A percentile compares a stretch with the other conserved stretches of the same genome.
Conservation (phyloP, 2,797 vertebrate species). For the Threskiornis aethiopicus region DNA sequence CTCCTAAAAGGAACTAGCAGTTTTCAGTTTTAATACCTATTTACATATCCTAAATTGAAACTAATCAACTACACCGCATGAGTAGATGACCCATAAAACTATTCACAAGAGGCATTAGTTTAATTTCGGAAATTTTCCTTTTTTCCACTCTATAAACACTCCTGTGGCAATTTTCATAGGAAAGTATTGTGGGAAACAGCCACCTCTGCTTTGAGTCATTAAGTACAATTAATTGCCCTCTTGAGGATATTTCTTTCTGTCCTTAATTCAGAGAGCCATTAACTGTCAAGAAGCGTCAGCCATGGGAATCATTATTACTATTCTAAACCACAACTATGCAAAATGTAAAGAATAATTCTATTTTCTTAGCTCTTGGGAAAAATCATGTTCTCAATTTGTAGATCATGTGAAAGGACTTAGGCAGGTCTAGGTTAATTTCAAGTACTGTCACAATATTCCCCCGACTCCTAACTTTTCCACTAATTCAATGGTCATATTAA, state of each 20-base stretch:
- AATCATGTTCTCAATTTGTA: background rate
- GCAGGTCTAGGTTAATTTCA: background rate
- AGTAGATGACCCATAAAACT: slow-evolving; percentile 38
- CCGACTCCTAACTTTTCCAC: background rate
- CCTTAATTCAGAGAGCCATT: background rate
- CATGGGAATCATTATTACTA: background rate
- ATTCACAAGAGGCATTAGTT: slow-evolving; percentile 1
- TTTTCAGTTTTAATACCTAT: slow-evolving; percentile 41
- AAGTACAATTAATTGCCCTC: background rate
- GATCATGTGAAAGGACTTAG: background rate
- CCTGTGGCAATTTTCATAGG: background rate
- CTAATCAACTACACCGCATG: slow-evolving; percentile 32
- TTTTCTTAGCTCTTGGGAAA: background rate
- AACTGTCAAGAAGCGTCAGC: background rate
- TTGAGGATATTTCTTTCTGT: background rate
- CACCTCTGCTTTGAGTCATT: slow-evolving; percentile 22
- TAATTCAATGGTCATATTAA: background rate
- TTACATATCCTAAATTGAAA: slow-evolving; percentile 48
- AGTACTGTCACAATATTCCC: background rate
- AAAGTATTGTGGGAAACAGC: background rate
- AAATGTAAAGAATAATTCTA: background rate
- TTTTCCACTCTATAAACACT: background rate
- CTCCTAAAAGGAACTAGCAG: background rate
- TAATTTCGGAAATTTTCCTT: slow-evolving; percentile 12
- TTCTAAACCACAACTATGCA: background rate